Evolutionary conservation across 2,797 vertebrate species (phyloP).

Genomic region (Xerus rutilus): DNA sequence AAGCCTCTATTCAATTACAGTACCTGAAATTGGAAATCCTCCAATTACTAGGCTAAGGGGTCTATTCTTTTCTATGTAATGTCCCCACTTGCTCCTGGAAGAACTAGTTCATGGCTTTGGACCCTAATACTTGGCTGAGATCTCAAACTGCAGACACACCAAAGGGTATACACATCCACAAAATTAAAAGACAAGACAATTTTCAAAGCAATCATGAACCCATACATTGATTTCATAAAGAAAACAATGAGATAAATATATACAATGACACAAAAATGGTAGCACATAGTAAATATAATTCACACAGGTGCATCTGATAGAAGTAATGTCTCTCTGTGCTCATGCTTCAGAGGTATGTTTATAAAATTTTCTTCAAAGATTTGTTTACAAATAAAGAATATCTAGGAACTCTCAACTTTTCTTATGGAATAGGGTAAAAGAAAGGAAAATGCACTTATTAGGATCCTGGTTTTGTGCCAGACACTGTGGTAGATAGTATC

Average conservation of each 20-base stretch:
- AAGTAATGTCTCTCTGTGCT: neutral
- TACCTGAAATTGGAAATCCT: neutral
- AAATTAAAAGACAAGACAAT: constrained; percentile 36
- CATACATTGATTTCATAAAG: neutral
- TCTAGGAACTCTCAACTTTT: neutral
- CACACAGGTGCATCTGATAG: neutral
- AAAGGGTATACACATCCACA: neutral
- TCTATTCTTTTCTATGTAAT: neutral
- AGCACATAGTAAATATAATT: neutral
- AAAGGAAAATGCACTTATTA: neutral
- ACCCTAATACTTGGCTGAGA: neutral
- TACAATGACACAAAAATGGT: neutral
- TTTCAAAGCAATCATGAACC: neutral
- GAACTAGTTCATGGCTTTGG: neutral
- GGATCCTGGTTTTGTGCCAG: constrained; percentile 12
- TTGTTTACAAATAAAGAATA: neutral
- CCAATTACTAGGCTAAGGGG: too few relatives aligned
- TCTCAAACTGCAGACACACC: neutral
- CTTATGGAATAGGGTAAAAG: neutral
- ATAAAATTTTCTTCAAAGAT: too few relatives aligned
- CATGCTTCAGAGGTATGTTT: neutral
- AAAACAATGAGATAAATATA: neutral
- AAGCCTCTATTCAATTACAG: neutral
- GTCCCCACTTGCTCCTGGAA: neutral
- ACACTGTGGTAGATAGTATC: neutral